These are phyloP conservation scores for Avahi laniger DNA, from an alignment of 2,797 vertebrate species.

Conservation along the genomic window DNA sequence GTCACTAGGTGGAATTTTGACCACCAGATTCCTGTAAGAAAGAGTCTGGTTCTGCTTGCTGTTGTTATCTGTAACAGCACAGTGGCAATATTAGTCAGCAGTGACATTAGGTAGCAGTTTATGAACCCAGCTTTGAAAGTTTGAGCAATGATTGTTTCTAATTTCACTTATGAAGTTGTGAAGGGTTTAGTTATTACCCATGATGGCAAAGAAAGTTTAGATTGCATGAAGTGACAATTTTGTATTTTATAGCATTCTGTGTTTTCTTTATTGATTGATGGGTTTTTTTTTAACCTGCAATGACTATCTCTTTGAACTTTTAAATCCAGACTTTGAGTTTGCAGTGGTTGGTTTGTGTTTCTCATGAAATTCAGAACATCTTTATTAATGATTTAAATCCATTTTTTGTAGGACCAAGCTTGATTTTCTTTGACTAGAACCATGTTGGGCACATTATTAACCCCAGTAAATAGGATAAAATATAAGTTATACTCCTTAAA, in stretches of 20 bases:
- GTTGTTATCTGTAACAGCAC: neutral
- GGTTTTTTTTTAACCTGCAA: neutral
- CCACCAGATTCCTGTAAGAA: neutral
- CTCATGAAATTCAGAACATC: neutral
- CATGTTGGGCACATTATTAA: neutral
- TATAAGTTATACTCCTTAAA: neutral
- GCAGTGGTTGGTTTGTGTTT: neutral
- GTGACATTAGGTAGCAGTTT: neutral
- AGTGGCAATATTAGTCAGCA: neutral
- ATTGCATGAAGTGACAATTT: neutral
- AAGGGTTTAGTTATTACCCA: neutral
- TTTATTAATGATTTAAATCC: constrained; percentile 20
- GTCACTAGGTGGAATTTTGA: neutral
- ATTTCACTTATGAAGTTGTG: neutral
- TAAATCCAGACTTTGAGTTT: constrained; percentile 27
- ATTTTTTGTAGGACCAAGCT: neutral
- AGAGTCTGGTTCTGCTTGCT: neutral
- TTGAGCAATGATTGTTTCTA: neutral
- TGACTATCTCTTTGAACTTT: constrained; percentile 10
- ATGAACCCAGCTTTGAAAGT: neutral
- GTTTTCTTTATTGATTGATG: neutral
- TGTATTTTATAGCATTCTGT: neutral
- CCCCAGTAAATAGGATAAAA: neutral
- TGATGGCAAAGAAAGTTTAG: neutral
- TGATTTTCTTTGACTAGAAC: neutral